Percentiles rank a stretch among this genome's conserved stretches.
Evolutionary conservation across 2,888 invertebrate genomes (phyloP).

Genomic region (Scaptomyza flava): DNA sequence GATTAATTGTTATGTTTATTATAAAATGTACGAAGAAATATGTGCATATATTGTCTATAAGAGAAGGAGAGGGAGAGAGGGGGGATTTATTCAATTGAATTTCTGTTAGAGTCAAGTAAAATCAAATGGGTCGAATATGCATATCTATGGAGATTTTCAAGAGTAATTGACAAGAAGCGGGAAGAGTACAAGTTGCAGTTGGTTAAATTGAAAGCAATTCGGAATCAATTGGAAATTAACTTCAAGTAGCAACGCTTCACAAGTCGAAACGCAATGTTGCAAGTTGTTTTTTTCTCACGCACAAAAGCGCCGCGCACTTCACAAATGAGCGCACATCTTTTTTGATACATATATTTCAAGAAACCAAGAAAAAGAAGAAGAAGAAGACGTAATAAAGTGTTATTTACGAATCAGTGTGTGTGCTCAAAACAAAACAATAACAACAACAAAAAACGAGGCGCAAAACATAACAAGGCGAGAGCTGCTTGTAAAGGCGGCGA

Average conservation of each 20-base stretch:
- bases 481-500: constrained; percentile 28
- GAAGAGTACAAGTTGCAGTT: constrained; percentile 2
- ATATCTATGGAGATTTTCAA: constrained; percentile 28
- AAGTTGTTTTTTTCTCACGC: constrained; percentile 64
- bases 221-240: constrained; percentile 71
- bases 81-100: constrained; percentile 10
- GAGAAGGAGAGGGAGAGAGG: background rate
- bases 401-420: constrained; percentile 3
- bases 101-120: constrained; percentile 15
- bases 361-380: background rate
- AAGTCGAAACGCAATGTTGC: constrained; percentile 20
- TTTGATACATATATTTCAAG: constrained; percentile 8
- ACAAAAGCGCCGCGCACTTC: constrained; percentile 62
- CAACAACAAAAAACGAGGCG: constrained; percentile 43
- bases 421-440: constrained; percentile 13
- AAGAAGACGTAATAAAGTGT: constrained; percentile 56
- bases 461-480: constrained; percentile 57
- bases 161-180: constrained; percentile 17
- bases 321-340: constrained; percentile 75
- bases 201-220: constrained; percentile 66
- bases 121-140: constrained; percentile 20
- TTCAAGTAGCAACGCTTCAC: constrained; percentile 63
- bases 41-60: background rate
- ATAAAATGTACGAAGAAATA: background rate
- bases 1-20: constrained; percentile 16